Conservation (phyloP, 2,888 invertebrate species). For the Shargacucullia verbasci region DNA sequence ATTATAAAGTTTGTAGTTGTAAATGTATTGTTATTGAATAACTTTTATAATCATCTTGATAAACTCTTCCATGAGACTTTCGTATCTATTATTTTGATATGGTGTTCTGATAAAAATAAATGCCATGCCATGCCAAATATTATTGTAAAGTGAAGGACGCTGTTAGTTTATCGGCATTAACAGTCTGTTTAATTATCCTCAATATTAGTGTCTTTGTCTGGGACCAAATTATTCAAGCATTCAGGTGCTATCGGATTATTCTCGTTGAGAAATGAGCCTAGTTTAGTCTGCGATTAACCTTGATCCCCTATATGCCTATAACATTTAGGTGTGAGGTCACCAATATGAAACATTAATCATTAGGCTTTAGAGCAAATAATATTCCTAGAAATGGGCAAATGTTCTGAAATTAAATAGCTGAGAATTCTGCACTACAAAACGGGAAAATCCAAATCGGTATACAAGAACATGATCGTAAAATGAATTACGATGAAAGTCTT, state of each 20-base stretch:
- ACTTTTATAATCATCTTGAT: too few species aligned
- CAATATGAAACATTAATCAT: constrained; percentile 36
- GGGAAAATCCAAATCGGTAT: not conserved
- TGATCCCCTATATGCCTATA: constrained; percentile 11
- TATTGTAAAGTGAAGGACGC: too few species aligned
- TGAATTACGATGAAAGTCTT: too few species aligned
- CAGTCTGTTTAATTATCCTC: too few species aligned
- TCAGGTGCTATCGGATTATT: constrained; percentile 14
- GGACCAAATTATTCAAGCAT: constrained; percentile 23
- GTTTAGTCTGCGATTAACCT: constrained; percentile 27
- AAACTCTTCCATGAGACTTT: too few species aligned
- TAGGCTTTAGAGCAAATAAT: constrained; percentile 22
- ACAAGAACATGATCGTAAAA: not conserved
- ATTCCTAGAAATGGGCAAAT: constrained; percentile 13
- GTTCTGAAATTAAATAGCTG: constrained; percentile 25
- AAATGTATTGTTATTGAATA: too few species aligned
- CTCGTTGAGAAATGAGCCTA: constrained; percentile 35
- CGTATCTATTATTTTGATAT: too few species aligned
- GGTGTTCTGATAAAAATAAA: too few species aligned
- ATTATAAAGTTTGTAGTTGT: too few species aligned
- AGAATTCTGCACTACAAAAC: not conserved
- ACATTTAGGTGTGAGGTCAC: constrained; percentile 22
- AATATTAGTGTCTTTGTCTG: constrained; percentile 11
- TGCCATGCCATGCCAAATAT: too few species aligned
- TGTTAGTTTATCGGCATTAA: too few species aligned